Base-by-base conservation (phyloP, 2,113 vertebrate genomes). In the Fukomys damarensis region DNA sequence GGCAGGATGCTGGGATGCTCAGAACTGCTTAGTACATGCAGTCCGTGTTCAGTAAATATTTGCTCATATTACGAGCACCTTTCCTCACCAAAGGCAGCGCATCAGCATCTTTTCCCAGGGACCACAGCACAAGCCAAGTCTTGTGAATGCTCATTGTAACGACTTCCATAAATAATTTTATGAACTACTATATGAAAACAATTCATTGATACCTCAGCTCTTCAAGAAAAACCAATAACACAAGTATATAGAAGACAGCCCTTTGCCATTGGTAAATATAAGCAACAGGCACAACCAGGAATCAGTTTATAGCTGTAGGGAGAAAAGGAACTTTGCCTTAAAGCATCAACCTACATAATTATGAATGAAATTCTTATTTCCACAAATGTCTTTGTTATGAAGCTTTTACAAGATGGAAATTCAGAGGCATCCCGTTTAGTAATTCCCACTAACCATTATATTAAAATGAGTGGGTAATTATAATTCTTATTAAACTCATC, bases 1-100 rank as follows among this genome's bases (percentile, higher is more conserved):
- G 13, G 20, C 12, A n/a, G 0, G 7, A 54, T 4, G 5, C 3
- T 2, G 0, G 0, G 43, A 10, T 16, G 1, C 8, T 12, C 7
- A 86, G n/a, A 52, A n/a, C 17, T 43, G n/a, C 24, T 72, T 56
- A 26, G 32, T 28, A 26, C 6, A 19, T 26, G 3, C 19, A 38
- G n/a, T 32, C 17, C 9, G 1, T 30, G 35, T 20, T 43, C 10
- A 46, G 28, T 66, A n/a, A 86, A 26, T 8, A 22, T 32, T 13
- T 19, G 0, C 3, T 58, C 22, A 5, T 38, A 13, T 3, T 52
- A 41, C 0, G 14, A 76, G 11, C 54, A 24, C 35, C 7, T 38
- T 49, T 86, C 2, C 22, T 59, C 43, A 56, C 35, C 22, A 30
- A 30, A 83, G 2, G 43, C 76, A 76, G 2, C 7, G 0, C 0